A percentile compares a stretch with the other conserved stretches of the same genome.
Evolutionary conservation across 2,797 vertebrate species (phyloP).

Genomic region (Chlorospingus flavigularis): DNA sequence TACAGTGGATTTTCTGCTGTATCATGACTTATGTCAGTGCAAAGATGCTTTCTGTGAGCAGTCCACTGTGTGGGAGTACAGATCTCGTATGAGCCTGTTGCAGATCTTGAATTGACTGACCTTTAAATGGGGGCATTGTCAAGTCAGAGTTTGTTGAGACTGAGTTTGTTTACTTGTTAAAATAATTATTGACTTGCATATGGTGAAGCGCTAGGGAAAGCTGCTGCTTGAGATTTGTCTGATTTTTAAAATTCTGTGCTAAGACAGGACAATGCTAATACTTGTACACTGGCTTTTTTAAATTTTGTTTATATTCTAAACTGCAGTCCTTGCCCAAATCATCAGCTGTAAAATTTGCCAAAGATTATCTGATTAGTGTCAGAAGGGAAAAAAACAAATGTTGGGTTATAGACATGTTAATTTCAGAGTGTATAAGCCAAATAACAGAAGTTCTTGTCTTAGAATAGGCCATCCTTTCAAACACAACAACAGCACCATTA

Average conservation of each 20-base stretch:
- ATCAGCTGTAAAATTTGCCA: not conserved
- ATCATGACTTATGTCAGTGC: not conserved
- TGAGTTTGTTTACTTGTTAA: not conserved
- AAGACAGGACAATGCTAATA: not conserved
- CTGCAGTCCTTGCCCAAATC: not conserved
- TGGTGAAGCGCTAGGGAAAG: not conserved
- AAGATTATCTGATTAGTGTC: not conserved
- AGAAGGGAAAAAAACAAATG: not conserved
- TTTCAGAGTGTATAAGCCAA: not conserved
- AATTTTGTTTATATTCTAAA: not conserved
- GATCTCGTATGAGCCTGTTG: not conserved
- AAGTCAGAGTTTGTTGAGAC: not conserved
- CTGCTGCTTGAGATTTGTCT: not conserved
- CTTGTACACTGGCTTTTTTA: not conserved
- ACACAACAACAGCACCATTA: not conserved
- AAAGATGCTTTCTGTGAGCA: not conserved
- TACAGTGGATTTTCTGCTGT: not conserved
- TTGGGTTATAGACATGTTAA: not conserved
- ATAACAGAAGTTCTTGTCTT: not conserved
- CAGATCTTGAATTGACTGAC: not conserved
- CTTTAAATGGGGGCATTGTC: not conserved
- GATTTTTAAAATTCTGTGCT: not conserved
- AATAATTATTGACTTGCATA: not conserved
- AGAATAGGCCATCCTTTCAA: not conserved
- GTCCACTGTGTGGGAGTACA: not conserved